Conservation (phyloP, 2,888 invertebrate genomes). For the Argyresthia goedartella region DNA sequence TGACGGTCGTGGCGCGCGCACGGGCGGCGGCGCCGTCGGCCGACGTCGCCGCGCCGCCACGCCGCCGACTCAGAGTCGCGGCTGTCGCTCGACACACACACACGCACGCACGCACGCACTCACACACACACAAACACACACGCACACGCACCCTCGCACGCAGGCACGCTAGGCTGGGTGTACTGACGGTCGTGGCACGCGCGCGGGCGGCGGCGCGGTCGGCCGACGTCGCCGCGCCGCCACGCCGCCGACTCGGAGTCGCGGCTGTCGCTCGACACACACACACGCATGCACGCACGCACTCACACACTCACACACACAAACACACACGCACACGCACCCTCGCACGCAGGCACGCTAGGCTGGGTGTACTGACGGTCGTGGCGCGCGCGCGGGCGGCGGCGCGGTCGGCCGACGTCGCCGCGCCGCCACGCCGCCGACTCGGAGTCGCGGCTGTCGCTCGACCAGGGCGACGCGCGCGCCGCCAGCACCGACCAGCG, state of each 20-base stretch:
- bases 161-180: too few species aligned
- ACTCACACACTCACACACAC: background rate
- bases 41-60: constrained; percentile 38
- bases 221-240: constrained; percentile 36
- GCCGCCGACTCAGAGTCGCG: constrained; percentile 22
- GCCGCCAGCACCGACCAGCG: constrained; percentile 47
- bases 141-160: too few species aligned
- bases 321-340: background rate
- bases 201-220: constrained; percentile 19
- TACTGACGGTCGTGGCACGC: too few species aligned
- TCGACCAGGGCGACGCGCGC: constrained; percentile 81
- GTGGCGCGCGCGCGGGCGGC: constrained; percentile 24
- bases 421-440: constrained; percentile 27
- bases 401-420: too few species aligned
- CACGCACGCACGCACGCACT: too few species aligned
- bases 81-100: constrained; percentile 85
- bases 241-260: constrained; percentile 20
- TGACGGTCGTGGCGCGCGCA: constrained; percentile 20
- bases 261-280: constrained; percentile 82
- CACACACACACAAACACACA: too few species aligned
- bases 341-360: background rate
- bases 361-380: constrained; percentile 9
- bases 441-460: constrained; percentile 70
- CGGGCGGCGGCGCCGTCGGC: too few species aligned
- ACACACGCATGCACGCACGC: too few species aligned